Conservation (phyloP, 2,113 vertebrate genomes). For the Psittacula cyanocephala region DNA sequence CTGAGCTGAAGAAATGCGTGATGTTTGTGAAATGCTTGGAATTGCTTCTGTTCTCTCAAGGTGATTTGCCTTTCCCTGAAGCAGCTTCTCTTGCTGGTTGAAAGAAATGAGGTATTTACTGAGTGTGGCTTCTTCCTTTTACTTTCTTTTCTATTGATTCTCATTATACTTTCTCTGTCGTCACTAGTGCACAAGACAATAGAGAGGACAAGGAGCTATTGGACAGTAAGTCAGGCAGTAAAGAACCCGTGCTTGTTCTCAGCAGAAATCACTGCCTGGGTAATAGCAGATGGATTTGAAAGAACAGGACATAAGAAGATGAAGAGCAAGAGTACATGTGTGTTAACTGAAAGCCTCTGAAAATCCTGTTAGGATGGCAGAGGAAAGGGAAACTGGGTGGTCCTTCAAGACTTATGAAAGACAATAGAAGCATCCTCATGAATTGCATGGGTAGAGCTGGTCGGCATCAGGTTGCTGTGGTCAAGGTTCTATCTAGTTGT, state of each 20-base stretch:
- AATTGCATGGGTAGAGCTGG: not conserved
- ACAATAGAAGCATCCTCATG: not conserved
- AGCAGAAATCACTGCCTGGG: not conserved
- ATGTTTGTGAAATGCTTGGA: not conserved
- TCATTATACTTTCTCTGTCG: not conserved
- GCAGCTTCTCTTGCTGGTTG: not conserved
- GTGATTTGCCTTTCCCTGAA: not conserved
- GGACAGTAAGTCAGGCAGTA: not conserved
- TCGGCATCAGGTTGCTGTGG: not conserved
- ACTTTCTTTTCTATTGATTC: not conserved
- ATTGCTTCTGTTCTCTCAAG: not conserved
- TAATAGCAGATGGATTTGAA: not conserved
- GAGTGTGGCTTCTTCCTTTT: not conserved
- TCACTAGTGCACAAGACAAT: not conserved
- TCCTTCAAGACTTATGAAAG: not conserved
- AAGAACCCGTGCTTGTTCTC: not conserved
- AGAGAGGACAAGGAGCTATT: not conserved
- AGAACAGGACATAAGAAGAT: not conserved
- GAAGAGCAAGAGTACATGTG: not conserved
- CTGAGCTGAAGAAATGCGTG: not conserved
- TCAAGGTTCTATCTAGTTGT: not conserved
- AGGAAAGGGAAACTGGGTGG: not conserved
- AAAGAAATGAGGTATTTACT: not conserved
- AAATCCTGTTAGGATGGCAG: not conserved
- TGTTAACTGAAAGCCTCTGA: not conserved